These are phyloP conservation scores for Lepus americanus DNA, from an alignment of 2,113 vertebrate genomes.

Conservation along the genomic window DNA sequence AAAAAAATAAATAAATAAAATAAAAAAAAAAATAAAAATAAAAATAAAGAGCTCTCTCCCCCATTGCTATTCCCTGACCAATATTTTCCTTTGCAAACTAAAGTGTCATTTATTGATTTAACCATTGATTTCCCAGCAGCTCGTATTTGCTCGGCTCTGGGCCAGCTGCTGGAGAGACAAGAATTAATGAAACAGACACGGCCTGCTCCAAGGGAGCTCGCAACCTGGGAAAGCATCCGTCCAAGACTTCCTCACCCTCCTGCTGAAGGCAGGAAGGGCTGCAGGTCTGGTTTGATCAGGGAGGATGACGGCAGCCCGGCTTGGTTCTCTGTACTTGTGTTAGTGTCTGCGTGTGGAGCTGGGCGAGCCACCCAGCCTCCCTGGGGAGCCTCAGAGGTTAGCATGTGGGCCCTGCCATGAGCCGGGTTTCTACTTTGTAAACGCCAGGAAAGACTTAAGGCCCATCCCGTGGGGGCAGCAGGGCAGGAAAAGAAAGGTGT, in stretches of 20 bases:
- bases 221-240: neutral
- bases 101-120: conserved; percentile 28
- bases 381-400: neutral
- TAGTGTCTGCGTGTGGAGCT: neutral
- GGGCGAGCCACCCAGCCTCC: neutral
- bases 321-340: neutral
- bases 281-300: conserved; percentile 34
- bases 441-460: neutral
- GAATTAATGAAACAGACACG: neutral
- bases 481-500: neutral
- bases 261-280: conserved; percentile 5
- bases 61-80: neutral
- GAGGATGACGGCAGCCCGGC: neutral
- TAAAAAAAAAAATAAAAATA: too few relatives aligned
- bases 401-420: neutral
- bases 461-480: neutral
- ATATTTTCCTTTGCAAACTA: conserved; percentile 37
- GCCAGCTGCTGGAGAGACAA: neutral
- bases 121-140: conserved; percentile 9
- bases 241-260: neutral
- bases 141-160: neutral
- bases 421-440: neutral
- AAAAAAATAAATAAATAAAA: too few relatives aligned
- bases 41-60: neutral
- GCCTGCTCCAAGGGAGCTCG: neutral